Conservation (phyloP, 2,797 vertebrate species). For the Sparus aurata region DNA sequence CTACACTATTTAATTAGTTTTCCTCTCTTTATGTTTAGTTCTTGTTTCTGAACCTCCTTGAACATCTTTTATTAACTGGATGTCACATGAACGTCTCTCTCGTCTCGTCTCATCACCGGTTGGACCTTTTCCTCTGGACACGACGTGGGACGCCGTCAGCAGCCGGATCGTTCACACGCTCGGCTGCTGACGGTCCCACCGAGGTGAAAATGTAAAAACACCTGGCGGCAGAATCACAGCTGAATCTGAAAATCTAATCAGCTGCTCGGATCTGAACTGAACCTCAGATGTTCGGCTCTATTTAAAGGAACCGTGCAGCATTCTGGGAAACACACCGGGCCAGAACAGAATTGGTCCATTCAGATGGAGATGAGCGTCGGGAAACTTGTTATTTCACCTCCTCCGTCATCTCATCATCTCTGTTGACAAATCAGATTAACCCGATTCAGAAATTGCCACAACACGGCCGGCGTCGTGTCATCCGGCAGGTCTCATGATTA, state of each 20-base stretch:
- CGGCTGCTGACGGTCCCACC: background rate
- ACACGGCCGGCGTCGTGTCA: background rate
- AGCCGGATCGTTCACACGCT: background rate
- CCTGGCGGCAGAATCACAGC: constrained; percentile 1
- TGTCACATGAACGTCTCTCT: background rate
- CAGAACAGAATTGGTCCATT: background rate
- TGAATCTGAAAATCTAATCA: background rate
- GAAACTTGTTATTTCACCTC: too few relatives aligned
- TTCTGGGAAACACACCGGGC: background rate
- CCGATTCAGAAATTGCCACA: background rate
- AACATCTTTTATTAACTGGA: too few relatives aligned
- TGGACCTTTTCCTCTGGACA: background rate
- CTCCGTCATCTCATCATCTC: background rate
- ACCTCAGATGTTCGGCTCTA: background rate
- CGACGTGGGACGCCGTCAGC: background rate
- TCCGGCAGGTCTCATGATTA: background rate
- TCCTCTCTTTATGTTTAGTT: too few relatives aligned
- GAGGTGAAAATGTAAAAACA: constrained; percentile 15
- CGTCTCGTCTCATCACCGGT: background rate
- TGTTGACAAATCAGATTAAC: background rate
- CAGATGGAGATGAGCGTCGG: background rate
- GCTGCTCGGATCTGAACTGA: background rate
- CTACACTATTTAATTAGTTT: too few relatives aligned
- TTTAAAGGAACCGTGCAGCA: background rate
- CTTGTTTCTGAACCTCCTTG: background rate